phyloP scores from a whole-genome alignment of 53 echinoderm and acorn worm genomes.

The Astropecten irregularis region DNA sequence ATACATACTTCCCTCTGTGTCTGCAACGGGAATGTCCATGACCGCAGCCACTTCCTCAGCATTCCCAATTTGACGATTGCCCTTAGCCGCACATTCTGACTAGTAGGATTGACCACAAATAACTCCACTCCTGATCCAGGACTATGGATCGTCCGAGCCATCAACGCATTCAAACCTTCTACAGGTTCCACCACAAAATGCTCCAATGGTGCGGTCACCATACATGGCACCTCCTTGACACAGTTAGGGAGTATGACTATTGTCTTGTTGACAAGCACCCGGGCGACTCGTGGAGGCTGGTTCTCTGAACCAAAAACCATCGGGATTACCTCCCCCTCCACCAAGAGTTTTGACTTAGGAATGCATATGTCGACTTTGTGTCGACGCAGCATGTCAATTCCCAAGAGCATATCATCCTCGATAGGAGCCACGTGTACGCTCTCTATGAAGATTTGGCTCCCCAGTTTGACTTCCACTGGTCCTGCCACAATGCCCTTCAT shows the following conservation, averaged over 20 bases:
- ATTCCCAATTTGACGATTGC: not conserved
- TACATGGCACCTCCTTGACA: constrained; percentile 24
- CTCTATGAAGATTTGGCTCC: constrained; percentile 1
- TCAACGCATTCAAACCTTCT: not conserved
- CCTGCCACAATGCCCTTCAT: constrained; percentile 43
- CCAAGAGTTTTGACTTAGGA: not conserved
- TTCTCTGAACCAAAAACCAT: not conserved
- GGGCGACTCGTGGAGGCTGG: not conserved
- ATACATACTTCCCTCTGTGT: not conserved
- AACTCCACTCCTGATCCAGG: not conserved
- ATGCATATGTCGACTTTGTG: not conserved
- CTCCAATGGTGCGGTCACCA: constrained; percentile 2
- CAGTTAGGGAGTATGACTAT: constrained; percentile 3
- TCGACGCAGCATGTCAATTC: constrained; percentile 23
- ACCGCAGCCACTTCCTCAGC: constrained; percentile 31
- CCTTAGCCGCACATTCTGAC: constrained; percentile 3
- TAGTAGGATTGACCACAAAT: constrained; percentile 55
- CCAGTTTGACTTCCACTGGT: constrained; percentile 42
- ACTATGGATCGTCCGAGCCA: constrained; percentile 47
- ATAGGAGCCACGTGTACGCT: constrained; percentile 50
- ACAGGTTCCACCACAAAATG: constrained; percentile 46
- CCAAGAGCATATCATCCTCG: constrained; percentile 57
- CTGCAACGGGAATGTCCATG: not conserved
- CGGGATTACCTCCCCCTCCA: not conserved
- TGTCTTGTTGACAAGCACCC: not conserved